A percentile compares a stretch with the other conserved stretches of the same genome.
Evolutionary conservation across 2,113 vertebrate genomes (phyloP).

Genomic region (Origma solitaria): DNA sequence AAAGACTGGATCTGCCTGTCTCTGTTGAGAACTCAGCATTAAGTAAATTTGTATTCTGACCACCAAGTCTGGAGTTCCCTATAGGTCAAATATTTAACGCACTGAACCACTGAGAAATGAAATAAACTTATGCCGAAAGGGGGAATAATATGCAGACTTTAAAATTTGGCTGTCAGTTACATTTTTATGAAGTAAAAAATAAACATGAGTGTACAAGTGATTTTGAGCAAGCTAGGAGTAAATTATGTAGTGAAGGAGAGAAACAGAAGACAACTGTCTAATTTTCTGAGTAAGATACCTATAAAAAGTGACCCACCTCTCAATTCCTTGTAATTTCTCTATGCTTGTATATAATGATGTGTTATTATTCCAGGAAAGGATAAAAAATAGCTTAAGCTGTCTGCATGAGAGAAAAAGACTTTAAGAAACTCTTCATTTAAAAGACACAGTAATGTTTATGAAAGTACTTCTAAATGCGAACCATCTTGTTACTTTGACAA

Average conservation of each 20-base stretch:
- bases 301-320: background rate
- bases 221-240: background rate
- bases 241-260: background rate
- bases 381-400: background rate
- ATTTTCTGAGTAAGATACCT: background rate
- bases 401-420: background rate
- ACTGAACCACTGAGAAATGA: background rate
- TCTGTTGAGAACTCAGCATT: background rate
- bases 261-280: background rate
- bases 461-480: conserved; percentile 3
- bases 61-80: background rate
- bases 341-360: background rate
- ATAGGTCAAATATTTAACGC: background rate
- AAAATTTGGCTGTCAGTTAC: background rate
- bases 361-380: background rate
- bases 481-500: background rate
- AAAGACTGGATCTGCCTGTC: background rate
- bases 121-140: background rate
- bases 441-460: background rate
- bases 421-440: background rate
- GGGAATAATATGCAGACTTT: rapidly evolving
- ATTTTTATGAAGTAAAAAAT: background rate
- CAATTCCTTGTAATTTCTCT: background rate
- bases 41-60: background rate
- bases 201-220: background rate